Evolutionary conservation across 2,888 invertebrate species (phyloP).

Genomic region (Furcula furcula): DNA sequence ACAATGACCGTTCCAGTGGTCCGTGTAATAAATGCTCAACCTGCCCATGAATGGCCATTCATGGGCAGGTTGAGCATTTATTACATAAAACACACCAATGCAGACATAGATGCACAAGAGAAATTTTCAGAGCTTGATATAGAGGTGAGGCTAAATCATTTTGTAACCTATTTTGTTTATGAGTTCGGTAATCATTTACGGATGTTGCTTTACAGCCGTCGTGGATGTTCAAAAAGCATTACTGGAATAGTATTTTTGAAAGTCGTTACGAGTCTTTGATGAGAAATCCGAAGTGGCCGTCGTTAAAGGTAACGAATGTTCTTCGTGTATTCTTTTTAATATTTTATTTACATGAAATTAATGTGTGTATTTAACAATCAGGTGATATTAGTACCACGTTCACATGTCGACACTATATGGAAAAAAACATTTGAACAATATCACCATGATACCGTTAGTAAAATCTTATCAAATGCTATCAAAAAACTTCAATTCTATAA

Average conservation of each 20-base stretch:
- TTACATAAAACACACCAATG: slow-evolving; percentile 35
- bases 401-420: slow-evolving; percentile 64
- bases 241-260: slow-evolving; percentile 63
- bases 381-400: slow-evolving; percentile 64
- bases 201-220: slow-evolving; percentile 42
- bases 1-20: too few species aligned
- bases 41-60: too few species aligned
- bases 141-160: slow-evolving; percentile 49
- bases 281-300: slow-evolving; percentile 66
- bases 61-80: too few species aligned
- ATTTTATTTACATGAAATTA: not conserved
- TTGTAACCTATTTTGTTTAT: slow-evolving; percentile 1
- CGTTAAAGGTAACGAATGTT: slow-evolving; percentile 56
- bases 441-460: slow-evolving; percentile 52
- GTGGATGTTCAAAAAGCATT: slow-evolving; percentile 53
- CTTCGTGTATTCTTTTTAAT: not conserved
- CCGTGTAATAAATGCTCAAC: too few species aligned
- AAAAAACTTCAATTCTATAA: slow-evolving; percentile 68
- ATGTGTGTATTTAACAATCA: slow-evolving; percentile 19
- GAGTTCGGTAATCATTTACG: too few species aligned
- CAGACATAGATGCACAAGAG: slow-evolving; percentile 56
- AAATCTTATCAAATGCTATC: slow-evolving; percentile 59
- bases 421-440: slow-evolving; percentile 55
- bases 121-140: slow-evolving; percentile 55
- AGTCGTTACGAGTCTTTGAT: slow-evolving; percentile 66